Base-by-base conservation (phyloP, 2,797 vertebrate genomes). In the Hypotaenidia philippensis region DNA sequence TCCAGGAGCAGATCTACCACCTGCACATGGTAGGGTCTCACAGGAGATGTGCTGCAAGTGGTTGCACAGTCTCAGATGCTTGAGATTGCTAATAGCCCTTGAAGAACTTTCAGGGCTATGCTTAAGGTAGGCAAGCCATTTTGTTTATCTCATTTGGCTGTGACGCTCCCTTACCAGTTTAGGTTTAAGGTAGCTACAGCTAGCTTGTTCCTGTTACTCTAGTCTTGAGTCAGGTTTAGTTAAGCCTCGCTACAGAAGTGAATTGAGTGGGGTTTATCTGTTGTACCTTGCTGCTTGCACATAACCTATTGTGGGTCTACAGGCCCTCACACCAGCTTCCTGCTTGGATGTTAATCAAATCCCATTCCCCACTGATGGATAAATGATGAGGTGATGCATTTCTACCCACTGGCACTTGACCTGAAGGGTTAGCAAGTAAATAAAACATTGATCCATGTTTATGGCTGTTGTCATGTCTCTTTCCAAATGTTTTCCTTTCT, bases 381-480 rank as follows among this genome's bases (percentile, higher is more conserved):
- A 32, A 89, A 32, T 26, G 53, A 66, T 53, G 52, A 68, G 53
- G 49, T 66, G 89, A 40, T 90, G 71, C 49, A 47, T 77, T 90
- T 87, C 68, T 25, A 82, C 55, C 21, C 53, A 11, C 10, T 70
- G 83, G 64, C 68, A 85, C 92, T 85, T 91, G 65, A 27, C 55
- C 82, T 68, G 41, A 87, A 75, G 32, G 19, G 27, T 89, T 85
- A 85, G 68, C 22, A 61, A 92, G 60, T 70, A 84, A 95, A 59
- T 80, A 71, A 90, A 93, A 49, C 55, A 72, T 4, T 79, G 83
- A 34, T n/a, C 64, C 19, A 0, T 92, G 76, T 92, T 96, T 94
- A 83, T 65, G 22, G 38, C 53, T 94, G 45, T 72, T 93, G 84
- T 80, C 59, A n/a, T 79, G 45, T 86, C 32, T 90, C n/a, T 90